Conservation (phyloP, 1,140 invertebrate genomes). For the Drosophila ogumai region DNA sequence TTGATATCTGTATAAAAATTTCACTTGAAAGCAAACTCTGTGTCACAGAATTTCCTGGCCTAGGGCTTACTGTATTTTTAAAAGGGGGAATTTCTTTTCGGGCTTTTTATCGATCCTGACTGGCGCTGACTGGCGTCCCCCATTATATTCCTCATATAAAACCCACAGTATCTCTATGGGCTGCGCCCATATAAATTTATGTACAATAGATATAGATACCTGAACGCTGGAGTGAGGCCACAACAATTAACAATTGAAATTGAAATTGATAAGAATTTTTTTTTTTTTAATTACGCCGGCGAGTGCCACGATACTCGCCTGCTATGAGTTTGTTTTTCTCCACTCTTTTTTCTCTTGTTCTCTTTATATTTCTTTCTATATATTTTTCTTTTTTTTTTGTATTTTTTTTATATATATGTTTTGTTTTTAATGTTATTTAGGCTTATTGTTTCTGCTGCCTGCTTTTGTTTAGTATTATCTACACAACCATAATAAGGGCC, state of each 20-base stretch:
- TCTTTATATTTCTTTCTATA: neutral
- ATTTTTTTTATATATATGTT: neutral
- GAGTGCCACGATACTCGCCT: neutral
- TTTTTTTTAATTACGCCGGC: constrained; percentile 71
- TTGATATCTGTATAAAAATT: neutral
- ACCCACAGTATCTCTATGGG: constrained; percentile 18
- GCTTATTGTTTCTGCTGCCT: neutral
- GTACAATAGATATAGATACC: constrained; percentile 41
- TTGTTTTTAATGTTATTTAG: constrained; percentile 1
- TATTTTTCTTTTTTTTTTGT: neutral
- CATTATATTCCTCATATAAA: constrained; percentile 26
- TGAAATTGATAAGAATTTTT: constrained; percentile 67
- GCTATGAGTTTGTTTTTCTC: neutral
- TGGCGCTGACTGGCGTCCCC: constrained; percentile 1
- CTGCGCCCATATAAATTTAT: constrained; percentile 36
- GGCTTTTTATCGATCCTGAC: constrained; percentile 25
- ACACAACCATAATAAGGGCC: constrained; percentile 9
- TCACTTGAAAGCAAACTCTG: neutral
- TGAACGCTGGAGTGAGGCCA: constrained; percentile 32
- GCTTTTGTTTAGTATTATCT: neutral
- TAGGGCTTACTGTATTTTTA: neutral
- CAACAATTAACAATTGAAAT: constrained; percentile 80
- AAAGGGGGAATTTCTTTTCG: constrained; percentile 14
- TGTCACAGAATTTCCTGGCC: neutral
- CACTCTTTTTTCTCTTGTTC: constrained; percentile 3